These are phyloP conservation scores for Rhynchonycteris naso DNA, from an alignment of 2,797 vertebrate species.

Conservation along the genomic window DNA sequence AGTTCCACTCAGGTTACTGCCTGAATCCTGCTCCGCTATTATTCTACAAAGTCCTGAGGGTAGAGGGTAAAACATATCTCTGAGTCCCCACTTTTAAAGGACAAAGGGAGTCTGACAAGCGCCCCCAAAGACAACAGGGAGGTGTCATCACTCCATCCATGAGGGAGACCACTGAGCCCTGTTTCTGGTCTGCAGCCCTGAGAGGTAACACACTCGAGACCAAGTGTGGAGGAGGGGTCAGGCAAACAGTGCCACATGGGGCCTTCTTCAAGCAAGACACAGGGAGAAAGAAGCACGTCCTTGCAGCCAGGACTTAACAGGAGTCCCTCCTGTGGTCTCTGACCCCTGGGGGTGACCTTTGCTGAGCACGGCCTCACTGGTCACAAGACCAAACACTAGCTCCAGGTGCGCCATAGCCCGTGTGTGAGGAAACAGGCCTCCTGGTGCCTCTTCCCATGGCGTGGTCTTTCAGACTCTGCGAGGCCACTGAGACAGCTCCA, in stretches of 20 bases:
- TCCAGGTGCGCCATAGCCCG: neutral
- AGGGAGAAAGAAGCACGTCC: neutral
- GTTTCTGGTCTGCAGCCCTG: neutral
- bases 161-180: neutral
- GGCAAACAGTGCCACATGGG: too few relatives aligned
- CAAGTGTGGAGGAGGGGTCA: neutral
- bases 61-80: neutral
- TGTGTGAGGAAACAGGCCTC: neutral
- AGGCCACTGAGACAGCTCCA: neutral
- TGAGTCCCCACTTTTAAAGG: neutral
- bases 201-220: neutral
- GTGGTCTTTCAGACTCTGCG: neutral
- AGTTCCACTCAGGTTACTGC: neutral
- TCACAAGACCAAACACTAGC: neutral
- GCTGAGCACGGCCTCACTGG: neutral
- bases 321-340: neutral
- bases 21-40: neutral
- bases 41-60: neutral
- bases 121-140: neutral
- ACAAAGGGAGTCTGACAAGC: neutral
- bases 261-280: neutral
- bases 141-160: neutral
- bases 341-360: neutral
- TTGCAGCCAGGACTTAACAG: neutral
- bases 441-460: neutral